Evolutionary conservation across 2,797 vertebrate species (phyloP).

Genomic region (Lagodon rhomboides): DNA sequence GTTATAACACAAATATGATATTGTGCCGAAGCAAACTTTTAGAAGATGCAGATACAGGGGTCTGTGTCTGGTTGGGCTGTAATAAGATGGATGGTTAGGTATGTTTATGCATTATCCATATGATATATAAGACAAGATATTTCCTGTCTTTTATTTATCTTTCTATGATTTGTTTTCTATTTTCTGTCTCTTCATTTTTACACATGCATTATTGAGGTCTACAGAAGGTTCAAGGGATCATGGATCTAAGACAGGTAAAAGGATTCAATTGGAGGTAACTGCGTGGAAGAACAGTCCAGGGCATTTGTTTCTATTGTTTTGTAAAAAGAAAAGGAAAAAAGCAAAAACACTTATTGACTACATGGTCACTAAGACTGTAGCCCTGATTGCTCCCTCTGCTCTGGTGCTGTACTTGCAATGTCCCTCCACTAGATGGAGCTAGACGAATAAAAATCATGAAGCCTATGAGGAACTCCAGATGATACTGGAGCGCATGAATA

Average conservation of each 20-base stretch:
- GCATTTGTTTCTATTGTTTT: too few relatives aligned
- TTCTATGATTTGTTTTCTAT: too few relatives aligned
- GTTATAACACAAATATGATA: too few relatives aligned
- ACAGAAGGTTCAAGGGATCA: neutral
- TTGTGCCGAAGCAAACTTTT: neutral
- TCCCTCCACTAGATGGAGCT: conserved; percentile 71
- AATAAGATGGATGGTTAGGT: too few relatives aligned
- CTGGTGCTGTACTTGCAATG: neutral
- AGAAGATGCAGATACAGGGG: neutral
- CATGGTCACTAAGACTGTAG: neutral
- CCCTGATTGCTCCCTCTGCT: neutral
- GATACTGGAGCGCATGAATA: neutral
- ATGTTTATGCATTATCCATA: too few relatives aligned
- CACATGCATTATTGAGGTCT: neutral
- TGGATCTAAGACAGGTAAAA: neutral
- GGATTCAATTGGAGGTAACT: neutral
- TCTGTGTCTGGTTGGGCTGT: neutral
- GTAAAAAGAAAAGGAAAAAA: too few relatives aligned
- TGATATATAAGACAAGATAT: too few relatives aligned
- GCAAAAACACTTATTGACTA: neutral
- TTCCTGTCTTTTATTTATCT: too few relatives aligned
- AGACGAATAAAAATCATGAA: conserved; percentile 4
- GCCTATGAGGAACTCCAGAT: neutral
- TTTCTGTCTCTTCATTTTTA: neutral
- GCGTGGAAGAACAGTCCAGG: neutral